A percentile compares a stretch with the other conserved stretches of the same genome.
These are phyloP conservation scores for Siniperca scherzeri DNA, from an alignment of 2,797 vertebrate species.

Conservation along the genomic window DNA sequence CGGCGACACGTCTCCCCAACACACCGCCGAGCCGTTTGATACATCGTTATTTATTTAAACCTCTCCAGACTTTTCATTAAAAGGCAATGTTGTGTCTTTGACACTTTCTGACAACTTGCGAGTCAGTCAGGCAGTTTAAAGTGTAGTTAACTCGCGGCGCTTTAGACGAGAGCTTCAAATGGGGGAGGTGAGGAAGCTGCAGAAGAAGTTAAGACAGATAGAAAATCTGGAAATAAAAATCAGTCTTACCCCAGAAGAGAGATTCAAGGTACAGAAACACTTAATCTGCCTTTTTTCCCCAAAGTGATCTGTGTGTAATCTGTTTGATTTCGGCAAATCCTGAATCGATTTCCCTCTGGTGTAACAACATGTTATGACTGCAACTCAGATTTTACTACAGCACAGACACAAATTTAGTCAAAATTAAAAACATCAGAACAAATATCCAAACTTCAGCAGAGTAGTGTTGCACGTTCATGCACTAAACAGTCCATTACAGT, in stretches of 20 bases:
- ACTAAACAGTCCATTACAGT: neutral
- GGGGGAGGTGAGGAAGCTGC: slow-evolving; percentile 89
- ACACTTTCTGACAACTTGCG: neutral
- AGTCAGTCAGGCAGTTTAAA: neutral
- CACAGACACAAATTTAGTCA: slow-evolving; percentile 17
- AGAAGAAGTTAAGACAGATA: slow-evolving; percentile 91
- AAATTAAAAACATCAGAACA: slow-evolving; percentile 19
- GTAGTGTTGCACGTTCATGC: neutral
- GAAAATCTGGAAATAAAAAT: slow-evolving; percentile 89
- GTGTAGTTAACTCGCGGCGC: neutral
- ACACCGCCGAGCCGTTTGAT: neutral
- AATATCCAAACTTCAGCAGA: neutral
- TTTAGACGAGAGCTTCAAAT: slow-evolving; percentile 69
- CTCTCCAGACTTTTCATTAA: neutral
- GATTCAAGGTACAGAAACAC: slow-evolving; percentile 84
- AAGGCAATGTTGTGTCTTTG: slow-evolving; percentile 16
- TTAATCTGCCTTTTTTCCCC: slow-evolving; percentile 26
- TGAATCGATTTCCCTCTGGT: slow-evolving; percentile 48
- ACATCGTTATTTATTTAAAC: slow-evolving; percentile 2
- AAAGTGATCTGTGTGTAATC: slow-evolving; percentile 7
- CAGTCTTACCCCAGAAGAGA: slow-evolving; percentile 84
- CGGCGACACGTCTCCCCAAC: slow-evolving; percentile 78
- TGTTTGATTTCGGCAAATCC: slow-evolving; percentile 30
- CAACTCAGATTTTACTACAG: neutral
- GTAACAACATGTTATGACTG: slow-evolving; percentile 26